Evolutionary conservation across 2,888 invertebrate genomes (phyloP), one percentile per base, ranked within the genome.

Genomic region (Smittia sp.): DNA sequence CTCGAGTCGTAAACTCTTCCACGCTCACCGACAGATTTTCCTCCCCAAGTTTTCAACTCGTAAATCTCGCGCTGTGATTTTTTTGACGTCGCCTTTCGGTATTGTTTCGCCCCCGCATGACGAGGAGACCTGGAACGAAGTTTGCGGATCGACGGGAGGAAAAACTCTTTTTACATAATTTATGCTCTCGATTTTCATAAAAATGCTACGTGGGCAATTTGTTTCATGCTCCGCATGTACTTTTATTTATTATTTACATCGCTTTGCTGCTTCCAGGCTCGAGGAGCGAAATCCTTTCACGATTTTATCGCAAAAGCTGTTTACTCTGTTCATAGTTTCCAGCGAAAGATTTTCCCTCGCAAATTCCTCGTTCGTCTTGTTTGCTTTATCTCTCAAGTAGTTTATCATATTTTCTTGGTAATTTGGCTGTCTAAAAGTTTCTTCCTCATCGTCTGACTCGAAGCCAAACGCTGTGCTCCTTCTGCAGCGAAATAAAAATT

Each of bases 171-270:
- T 27, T 11, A 70, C 3, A 52, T 15, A 27, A 69, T 69, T 69
- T 54, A 69, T 52, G 69, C 18, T 27, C 18, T 41, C 54, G 24
- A 69, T 69, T 62, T 39, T 66, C 66, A 66, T 66, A 52, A 72
- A 72, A 69, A 18, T 72, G 58, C 72, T 72, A 39, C 72, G 72
- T 62, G 72, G 62, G 72, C 62, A 72, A 72, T 72, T 72, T 72
- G 72, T n/a, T 72, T 32, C 62, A 62, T 15, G 72, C 32, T 62
- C 13, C 18, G 22, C 25, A 11, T 39, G 39, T 62, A 38, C 24
- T 7, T 20, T 58, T 62, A 72, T 72, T 72, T 39, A 72, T 72
- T 72, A 72, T 72, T 72, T 39, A 72, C 54, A 62, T 72, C 72
- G 22, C 39, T 54, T 13, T 63, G 1, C n/a, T 13, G 27, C 27